Base-by-base conservation (phyloP, 92 coral and sea anemone species). In the Anthopleura xanthogrammica region DNA sequence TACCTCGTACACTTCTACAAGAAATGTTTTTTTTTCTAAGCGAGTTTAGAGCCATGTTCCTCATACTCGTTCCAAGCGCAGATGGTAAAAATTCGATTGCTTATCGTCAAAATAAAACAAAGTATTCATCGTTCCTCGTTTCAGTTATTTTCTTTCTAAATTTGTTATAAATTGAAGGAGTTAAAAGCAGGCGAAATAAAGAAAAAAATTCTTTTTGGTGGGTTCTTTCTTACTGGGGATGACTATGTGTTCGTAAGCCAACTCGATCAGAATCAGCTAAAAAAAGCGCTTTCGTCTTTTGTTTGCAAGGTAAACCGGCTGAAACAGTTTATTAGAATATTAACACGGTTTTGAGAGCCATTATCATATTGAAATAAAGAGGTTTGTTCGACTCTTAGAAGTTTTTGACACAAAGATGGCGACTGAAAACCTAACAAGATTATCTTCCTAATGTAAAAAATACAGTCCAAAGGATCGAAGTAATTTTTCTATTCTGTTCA, bases 341-440 rank as follows among this genome's bases (percentile, higher is more conserved):
- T 68, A 68, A 68, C 16, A 29, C 41, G 41, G 41, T 29, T 29
- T 6, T 62, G 70, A 62, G 7, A 20, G 39, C 70, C 29, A 68
- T 68, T 68, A 68, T 68, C 42, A 68, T 68, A 36, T 68, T 62
- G 70, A 62, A 62, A 62, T 62, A 22, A 62, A 62, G 29, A 19
- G 42, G 16, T 68, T 24, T 17, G 74, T 68, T 36, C 29, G 29
- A 68, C 43, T 68, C 72, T 68, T 20, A 20, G 46, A 68, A 68
- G 1, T 68, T 68, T 29, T 36, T 68, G 74, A 23, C 74, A 68
- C 74, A 68, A 68, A 68, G 74, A 68, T 68, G 74, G 74, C 74
- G 74, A 68, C 74, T 68, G 17, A 14, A 68, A 68, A 3, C 74
- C 74, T 68, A 68, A 68, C 46, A n/a, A 12, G 42, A 68, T 68